Percentiles rank a stretch among this genome's conserved stretches.
Evolutionary conservation across 2,888 invertebrate species (phyloP).

Genomic region (Rambutsinella grinnellia): DNA sequence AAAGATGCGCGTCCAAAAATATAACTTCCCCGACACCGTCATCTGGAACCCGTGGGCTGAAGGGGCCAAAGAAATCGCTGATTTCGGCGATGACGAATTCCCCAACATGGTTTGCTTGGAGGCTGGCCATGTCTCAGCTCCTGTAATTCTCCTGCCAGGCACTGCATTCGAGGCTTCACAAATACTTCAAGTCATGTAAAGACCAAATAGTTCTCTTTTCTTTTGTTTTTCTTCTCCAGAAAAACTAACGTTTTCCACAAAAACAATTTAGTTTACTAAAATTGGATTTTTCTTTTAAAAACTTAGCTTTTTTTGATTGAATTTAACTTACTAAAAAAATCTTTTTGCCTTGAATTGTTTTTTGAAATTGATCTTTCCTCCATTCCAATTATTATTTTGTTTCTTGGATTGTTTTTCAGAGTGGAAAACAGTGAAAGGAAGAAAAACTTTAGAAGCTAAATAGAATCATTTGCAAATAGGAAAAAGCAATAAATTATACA

Average conservation of each 20-base stretch:
- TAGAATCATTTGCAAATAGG: too few species aligned
- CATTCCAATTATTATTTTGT: conserved; percentile 27
- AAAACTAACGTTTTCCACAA: conserved; percentile 11
- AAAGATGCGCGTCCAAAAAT: conserved; percentile 91
- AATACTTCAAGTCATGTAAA: conserved; percentile 81
- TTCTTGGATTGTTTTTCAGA: conserved; percentile 47
- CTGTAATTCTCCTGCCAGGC: conserved; percentile 88
- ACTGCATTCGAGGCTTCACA: conserved; percentile 94
- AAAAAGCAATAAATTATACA: too few species aligned
- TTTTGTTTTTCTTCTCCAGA: conserved; percentile 10
- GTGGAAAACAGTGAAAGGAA: conserved; percentile 46
- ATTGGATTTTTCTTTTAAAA: neutral
- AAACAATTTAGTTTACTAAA: too few species aligned
- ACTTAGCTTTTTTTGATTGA: neutral
- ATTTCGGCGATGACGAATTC: conserved; percentile 97
- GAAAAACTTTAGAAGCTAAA: conserved; percentile 47
- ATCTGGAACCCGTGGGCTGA: conserved; percentile 98
- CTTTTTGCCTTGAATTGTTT: neutral
- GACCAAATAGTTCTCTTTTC: conserved; percentile 23
- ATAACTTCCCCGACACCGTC: conserved; percentile 89
- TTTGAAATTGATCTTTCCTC: neutral
- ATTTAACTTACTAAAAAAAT: neutral
- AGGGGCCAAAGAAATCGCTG: conserved; percentile 90
- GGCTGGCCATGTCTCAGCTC: conserved; percentile 75
- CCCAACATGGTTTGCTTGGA: conserved; percentile 97